Percentiles rank a stretch among this genome's conserved stretches.
phyloP scores from a whole-genome alignment of 1,140 invertebrate species.

The Brachionus angularis region DNA sequence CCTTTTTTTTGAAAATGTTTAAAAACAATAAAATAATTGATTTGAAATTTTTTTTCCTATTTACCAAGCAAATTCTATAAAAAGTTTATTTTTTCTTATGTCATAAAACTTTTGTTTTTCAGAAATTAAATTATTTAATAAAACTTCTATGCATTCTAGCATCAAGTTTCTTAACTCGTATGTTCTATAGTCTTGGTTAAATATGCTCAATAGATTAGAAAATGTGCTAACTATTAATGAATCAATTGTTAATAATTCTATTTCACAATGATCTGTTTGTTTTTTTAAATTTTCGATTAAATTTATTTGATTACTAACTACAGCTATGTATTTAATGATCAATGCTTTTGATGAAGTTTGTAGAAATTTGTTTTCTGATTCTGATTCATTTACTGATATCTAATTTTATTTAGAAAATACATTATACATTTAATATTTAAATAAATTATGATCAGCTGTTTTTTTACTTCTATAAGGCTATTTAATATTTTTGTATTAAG shows the following conservation, averaged over 20 bases:
- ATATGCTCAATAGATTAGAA: not conserved
- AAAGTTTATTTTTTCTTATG: conserved; percentile 1
- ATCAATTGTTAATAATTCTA: not conserved
- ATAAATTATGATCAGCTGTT: not conserved
- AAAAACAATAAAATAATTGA: not conserved
- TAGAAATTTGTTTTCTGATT: conserved; percentile 6
- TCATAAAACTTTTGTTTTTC: conserved; percentile 14
- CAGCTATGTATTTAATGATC: conserved; percentile 33
- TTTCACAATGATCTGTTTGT: not conserved
- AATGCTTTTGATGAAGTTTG: conserved; percentile 4
- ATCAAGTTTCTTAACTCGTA: conserved; percentile 7
- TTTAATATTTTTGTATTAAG: conserved; percentile 18
- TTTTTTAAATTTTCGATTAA: not conserved
- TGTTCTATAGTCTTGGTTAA: conserved; percentile 13
- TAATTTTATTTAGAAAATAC: not conserved
- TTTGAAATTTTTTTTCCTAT: not conserved
- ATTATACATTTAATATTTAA: not conserved
- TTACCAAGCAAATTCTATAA: conserved; percentile 40
- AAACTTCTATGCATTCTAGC: conserved; percentile 2
- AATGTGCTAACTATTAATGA: conserved; percentile 1
- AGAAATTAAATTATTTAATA: conserved; percentile 3
- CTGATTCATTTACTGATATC: conserved; percentile 23
- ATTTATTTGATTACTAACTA: conserved; percentile 13
- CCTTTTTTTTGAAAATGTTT: too few species aligned
- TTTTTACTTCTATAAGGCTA: conserved; percentile 12